Conservation (phyloP, 2,888 invertebrate genomes). For the Cremastinae sp. region DNA sequence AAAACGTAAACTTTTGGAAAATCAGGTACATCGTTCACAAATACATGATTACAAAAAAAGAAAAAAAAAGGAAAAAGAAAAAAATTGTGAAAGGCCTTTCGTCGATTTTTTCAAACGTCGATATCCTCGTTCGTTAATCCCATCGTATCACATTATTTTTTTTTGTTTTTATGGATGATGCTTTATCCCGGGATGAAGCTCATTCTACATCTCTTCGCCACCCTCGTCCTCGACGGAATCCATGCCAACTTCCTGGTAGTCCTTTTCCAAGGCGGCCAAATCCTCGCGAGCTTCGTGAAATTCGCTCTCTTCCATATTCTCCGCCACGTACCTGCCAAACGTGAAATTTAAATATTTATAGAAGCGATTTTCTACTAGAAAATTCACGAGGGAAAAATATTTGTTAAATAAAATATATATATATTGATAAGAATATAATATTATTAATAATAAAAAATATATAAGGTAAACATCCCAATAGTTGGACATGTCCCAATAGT, state of each 20-base stretch:
- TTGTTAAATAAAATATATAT: background rate
- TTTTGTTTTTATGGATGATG: background rate
- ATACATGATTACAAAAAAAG: constrained; percentile 21
- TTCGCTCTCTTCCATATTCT: constrained; percentile 73
- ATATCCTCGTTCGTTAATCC: constrained; percentile 50
- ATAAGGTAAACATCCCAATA: too few relatives aligned
- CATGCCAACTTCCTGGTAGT: constrained; percentile 94
- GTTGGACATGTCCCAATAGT: too few relatives aligned
- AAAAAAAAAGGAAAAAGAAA: constrained; percentile 20
- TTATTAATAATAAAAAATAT: too few relatives aligned
- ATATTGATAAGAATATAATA: background rate
- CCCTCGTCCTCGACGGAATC: constrained; percentile 91
- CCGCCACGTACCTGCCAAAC: constrained; percentile 68
- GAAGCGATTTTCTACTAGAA: background rate
- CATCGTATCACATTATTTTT: constrained; percentile 26
- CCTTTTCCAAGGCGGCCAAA: constrained; percentile 89
- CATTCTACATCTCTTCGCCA: constrained; percentile 84
- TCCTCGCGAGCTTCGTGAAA: constrained; percentile 81
- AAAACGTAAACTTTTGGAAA: constrained; percentile 37
- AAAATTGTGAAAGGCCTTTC: constrained; percentile 10
- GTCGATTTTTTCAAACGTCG: constrained; percentile 3
- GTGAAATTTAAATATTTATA: constrained; percentile 12
- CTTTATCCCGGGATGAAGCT: constrained; percentile 72
- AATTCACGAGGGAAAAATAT: too few relatives aligned
- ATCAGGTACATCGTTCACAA: constrained; percentile 18